Evolutionary conservation across 2,797 vertebrate genomes (phyloP).

Genomic region (Coregonus sp.): DNA sequence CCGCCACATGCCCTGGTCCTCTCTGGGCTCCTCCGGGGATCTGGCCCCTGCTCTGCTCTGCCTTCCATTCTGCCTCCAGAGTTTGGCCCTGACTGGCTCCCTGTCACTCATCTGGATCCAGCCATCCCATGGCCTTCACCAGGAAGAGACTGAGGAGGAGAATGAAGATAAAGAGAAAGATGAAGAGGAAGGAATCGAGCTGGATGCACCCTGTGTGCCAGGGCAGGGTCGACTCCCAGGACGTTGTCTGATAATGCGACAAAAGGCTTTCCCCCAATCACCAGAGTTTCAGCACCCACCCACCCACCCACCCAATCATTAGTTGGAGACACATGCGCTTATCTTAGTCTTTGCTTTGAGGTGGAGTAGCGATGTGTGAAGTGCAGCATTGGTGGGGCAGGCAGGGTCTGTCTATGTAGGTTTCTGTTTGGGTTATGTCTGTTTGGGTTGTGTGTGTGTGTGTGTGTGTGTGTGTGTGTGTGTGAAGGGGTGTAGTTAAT

Average conservation of each 20-base stretch:
- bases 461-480: neutral
- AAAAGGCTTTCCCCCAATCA: neutral
- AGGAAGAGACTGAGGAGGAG: slow-evolving; percentile 14
- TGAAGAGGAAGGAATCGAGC: neutral
- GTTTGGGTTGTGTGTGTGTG: neutral
- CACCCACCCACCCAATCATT: neutral
- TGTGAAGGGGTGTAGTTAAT: slow-evolving; percentile 54
- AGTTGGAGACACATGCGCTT: slow-evolving; percentile 3
- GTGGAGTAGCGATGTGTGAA: neutral
- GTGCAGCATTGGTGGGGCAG: neutral
- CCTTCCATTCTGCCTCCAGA: slow-evolving; percentile 42
- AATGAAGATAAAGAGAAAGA: slow-evolving; percentile 5
- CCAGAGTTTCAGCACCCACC: neutral
- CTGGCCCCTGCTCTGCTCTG: neutral
- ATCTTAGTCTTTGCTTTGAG: slow-evolving; percentile 22
- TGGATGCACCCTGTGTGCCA: neutral
- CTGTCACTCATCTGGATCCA: slow-evolving; percentile 46
- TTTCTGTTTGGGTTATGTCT: neutral
- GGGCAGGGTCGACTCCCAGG: neutral
- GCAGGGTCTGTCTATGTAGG: neutral
- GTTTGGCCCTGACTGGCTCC: slow-evolving; percentile 14
- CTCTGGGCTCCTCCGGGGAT: neutral
- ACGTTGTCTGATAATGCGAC: neutral
- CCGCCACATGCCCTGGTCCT: slow-evolving; percentile 38
- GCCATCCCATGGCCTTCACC: slow-evolving; percentile 56